Conservation (phyloP, 2,797 vertebrate species). For the Dromococcyx pavoninus region DNA sequence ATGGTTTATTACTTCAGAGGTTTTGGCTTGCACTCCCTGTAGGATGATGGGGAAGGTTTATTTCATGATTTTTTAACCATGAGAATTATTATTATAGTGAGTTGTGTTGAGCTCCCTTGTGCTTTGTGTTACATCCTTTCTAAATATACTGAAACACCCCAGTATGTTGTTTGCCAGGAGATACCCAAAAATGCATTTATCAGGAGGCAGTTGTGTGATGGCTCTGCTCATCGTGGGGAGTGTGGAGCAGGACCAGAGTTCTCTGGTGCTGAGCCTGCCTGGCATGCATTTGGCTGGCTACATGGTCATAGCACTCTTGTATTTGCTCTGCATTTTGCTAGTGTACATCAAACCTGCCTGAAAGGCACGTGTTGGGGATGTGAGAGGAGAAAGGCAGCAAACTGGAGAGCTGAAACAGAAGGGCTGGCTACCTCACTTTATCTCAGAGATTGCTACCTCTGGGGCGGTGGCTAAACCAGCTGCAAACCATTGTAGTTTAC, state of each 20-base stretch:
- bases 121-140: background rate
- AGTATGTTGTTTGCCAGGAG: background rate
- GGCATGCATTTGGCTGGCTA: background rate
- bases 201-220: background rate
- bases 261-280: background rate
- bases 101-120: background rate
- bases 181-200: accelerated
- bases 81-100: background rate
- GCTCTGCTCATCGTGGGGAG: background rate
- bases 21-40: background rate
- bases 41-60: background rate
- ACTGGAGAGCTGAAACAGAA: background rate
- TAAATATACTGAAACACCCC: background rate
- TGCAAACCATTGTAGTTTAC: background rate
- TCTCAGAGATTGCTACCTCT: background rate
- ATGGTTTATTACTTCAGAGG: background rate
- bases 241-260: background rate
- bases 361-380: background rate
- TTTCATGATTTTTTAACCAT: background rate
- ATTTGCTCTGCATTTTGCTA: background rate
- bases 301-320: background rate
- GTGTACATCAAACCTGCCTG: accelerated
- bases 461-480: background rate
- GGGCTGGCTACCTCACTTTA: background rate
- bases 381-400: background rate